Evolutionary conservation across 2,113 vertebrate species (phyloP).

Genomic region (Callopanchax toddi): DNA sequence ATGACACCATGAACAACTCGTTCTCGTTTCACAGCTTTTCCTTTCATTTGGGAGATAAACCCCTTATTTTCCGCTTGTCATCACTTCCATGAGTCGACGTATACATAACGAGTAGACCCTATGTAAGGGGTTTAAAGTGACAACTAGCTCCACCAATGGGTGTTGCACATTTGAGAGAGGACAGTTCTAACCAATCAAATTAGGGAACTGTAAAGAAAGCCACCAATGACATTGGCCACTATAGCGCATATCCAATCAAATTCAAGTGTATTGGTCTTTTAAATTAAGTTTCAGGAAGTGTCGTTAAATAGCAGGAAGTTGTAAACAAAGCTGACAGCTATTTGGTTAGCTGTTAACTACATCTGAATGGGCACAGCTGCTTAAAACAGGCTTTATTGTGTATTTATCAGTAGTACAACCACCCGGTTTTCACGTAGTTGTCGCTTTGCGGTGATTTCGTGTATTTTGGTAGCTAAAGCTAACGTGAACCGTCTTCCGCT

Average conservation of each 20-base stretch:
- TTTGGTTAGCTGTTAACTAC: conserved; percentile 52
- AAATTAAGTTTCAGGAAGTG: conserved; percentile 82
- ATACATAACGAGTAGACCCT: background rate
- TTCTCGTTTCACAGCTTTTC: background rate
- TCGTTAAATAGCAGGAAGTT: conserved; percentile 71
- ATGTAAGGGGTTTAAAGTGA: conserved; percentile 31
- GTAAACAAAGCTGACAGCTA: conserved; percentile 78
- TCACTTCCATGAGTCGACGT: background rate
- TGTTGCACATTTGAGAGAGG: background rate
- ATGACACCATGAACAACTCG: too few species aligned
- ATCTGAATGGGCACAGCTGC: conserved; percentile 23
- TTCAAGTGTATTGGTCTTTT: conserved; percentile 60
- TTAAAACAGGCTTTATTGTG: conserved; percentile 23
- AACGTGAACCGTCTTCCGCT: conserved; percentile 43
- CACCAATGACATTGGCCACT: conserved; percentile 52
- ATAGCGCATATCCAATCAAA: conserved; percentile 66
- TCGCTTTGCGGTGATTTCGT: background rate
- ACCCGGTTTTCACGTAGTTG: background rate
- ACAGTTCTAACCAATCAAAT: conserved; percentile 45
- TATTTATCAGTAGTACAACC: background rate
- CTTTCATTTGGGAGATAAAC: background rate
- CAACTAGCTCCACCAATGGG: conserved; percentile 20
- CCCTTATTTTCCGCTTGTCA: background rate
- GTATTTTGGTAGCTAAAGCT: conserved; percentile 14
- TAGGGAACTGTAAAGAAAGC: background rate